phyloP scores from a whole-genome alignment of 2,113 vertebrate species.

The Datnioides undecimradiatus region DNA sequence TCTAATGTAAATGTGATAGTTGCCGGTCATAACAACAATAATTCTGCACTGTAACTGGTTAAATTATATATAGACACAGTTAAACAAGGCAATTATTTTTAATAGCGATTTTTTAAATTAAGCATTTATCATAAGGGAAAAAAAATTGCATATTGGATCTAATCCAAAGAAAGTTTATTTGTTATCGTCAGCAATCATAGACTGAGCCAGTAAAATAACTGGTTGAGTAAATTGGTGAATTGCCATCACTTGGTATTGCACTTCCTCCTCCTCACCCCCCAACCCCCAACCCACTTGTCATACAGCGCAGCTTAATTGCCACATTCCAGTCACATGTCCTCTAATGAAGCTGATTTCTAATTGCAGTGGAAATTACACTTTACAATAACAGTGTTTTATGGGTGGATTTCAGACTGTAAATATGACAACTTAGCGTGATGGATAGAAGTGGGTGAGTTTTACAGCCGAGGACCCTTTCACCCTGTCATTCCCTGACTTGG shows the following conservation, averaged over 20 bases:
- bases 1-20: background rate
- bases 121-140: background rate
- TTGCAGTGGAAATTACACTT: slow-evolving; percentile 77
- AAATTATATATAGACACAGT: background rate
- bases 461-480: slow-evolving; percentile 66
- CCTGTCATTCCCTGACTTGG: slow-evolving; percentile 52
- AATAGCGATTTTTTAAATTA: slow-evolving; percentile 10
- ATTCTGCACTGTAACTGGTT: background rate
- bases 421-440: slow-evolving; percentile 77
- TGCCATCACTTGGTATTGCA: slow-evolving; percentile 22
- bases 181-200: slow-evolving; percentile 28
- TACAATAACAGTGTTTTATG: slow-evolving; percentile 82
- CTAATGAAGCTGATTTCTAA: slow-evolving; percentile 83
- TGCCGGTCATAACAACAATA: background rate
- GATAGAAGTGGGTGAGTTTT: slow-evolving; percentile 70
- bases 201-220: slow-evolving; percentile 38
- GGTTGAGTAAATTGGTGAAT: slow-evolving; percentile 51
- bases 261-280: slow-evolving; percentile 12
- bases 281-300: slow-evolving; percentile 30
- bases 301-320: slow-evolving; percentile 66
- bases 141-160: slow-evolving; percentile 20
- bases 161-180: slow-evolving; percentile 20
- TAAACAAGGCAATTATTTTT: background rate
- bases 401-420: slow-evolving; percentile 72
- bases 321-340: slow-evolving; percentile 74